A percentile compares a stretch with the other conserved stretches of the same genome.
Conservation (phyloP, 2,888 invertebrate genomes). For the Clunio marinus region DNA sequence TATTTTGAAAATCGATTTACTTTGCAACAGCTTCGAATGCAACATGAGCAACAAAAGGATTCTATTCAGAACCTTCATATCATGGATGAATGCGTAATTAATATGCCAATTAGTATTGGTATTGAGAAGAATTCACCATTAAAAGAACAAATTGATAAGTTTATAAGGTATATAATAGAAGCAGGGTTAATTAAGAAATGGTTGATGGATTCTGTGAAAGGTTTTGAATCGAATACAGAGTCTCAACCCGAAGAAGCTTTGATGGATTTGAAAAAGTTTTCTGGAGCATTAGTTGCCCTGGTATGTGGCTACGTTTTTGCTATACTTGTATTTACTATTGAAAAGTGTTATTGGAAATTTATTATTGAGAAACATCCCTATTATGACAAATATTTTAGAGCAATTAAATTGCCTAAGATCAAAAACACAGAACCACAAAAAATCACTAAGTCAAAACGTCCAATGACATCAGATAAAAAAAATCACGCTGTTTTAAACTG, state of each 20-base stretch:
- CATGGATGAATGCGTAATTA: slow-evolving; percentile 75
- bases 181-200: slow-evolving; percentile 74
- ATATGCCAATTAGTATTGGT: slow-evolving; percentile 76
- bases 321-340: slow-evolving; percentile 56
- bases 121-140: slow-evolving; percentile 77
- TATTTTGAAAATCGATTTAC: slow-evolving; percentile 76
- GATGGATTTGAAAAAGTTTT: slow-evolving; percentile 72
- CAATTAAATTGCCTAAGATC: not conserved
- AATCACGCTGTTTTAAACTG: not conserved
- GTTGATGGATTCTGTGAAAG: slow-evolving; percentile 68
- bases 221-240: slow-evolving; percentile 56
- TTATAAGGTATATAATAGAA: slow-evolving; percentile 65
- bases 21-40: slow-evolving; percentile 62
- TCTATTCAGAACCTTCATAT: slow-evolving; percentile 59
- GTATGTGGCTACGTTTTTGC: slow-evolving; percentile 64
- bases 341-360: slow-evolving; percentile 64
- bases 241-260: slow-evolving; percentile 65
- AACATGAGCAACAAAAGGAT: slow-evolving; percentile 52
- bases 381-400: slow-evolving; percentile 61
- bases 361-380: slow-evolving; percentile 63
- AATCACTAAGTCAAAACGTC: not conserved
- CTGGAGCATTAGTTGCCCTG: slow-evolving; percentile 71
- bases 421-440: not conserved
- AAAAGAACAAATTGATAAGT: slow-evolving; percentile 63
- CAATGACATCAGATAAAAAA: too few relatives aligned